These are phyloP conservation scores for Cartodere bifasciata DNA, from an alignment of 2,888 invertebrate genomes.

Conservation along the genomic window DNA sequence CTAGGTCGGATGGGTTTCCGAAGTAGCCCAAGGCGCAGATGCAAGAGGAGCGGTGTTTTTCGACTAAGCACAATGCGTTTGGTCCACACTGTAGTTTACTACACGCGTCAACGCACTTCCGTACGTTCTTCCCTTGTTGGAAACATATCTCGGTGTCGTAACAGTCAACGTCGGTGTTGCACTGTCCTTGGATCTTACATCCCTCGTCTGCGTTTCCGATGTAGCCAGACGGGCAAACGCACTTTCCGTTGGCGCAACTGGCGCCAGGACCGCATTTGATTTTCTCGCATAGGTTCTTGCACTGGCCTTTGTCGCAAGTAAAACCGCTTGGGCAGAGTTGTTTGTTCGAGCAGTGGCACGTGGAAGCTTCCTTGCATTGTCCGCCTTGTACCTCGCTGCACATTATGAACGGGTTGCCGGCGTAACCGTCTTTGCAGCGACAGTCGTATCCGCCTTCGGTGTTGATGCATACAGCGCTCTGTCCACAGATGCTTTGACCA, in stretches of 20 bases:
- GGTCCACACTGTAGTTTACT: conserved; percentile 82
- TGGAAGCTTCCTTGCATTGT: conserved; percentile 54
- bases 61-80: conserved; percentile 74
- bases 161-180: conserved; percentile 71
- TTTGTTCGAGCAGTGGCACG: conserved; percentile 57
- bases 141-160: conserved; percentile 77
- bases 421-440: conserved; percentile 69
- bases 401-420: conserved; percentile 77
- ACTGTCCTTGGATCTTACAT: conserved; percentile 62
- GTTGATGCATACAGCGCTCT: conserved; percentile 82
- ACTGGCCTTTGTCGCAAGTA: conserved; percentile 58
- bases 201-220: conserved; percentile 69
- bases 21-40: conserved; percentile 71
- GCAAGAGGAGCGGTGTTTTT: conserved; percentile 75
- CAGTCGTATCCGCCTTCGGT: conserved; percentile 82
- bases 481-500: conserved; percentile 66
- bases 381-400: conserved; percentile 60
- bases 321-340: conserved; percentile 67
- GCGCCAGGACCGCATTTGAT: conserved; percentile 72
- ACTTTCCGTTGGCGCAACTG: conserved; percentile 65
- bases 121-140: conserved; percentile 61
- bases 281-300: conserved; percentile 63
- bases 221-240: conserved; percentile 68
- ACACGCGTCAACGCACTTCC: conserved; percentile 80
- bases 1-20: conserved; percentile 72